Percentiles rank a stretch among this genome's conserved stretches.
Conservation (phyloP, 2,888 invertebrate species). For the Dascillus cervinus region DNA sequence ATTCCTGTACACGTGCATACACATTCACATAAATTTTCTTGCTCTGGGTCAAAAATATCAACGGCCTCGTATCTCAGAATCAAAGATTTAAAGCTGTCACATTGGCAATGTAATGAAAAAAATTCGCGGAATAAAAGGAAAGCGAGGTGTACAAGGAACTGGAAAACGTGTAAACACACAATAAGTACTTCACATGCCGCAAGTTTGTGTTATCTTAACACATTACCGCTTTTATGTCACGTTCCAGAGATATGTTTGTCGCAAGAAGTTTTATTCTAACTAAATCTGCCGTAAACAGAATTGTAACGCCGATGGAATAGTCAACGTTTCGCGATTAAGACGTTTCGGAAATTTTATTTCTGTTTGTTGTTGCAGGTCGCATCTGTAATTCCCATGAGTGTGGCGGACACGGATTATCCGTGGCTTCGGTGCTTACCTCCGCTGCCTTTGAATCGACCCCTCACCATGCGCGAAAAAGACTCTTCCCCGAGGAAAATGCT, state of each 20-base stretch:
- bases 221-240: conserved; percentile 34
- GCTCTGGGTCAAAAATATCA: no score
- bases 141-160: no score
- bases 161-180: no score
- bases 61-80: no score
- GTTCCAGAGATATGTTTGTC: conserved; percentile 30
- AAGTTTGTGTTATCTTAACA: no score
- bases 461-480: conserved; percentile 85
- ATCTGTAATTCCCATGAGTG: conserved; percentile 54
- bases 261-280: conserved; percentile 27
- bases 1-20: no score
- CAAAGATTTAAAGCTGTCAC: no score
- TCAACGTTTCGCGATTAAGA: conserved; percentile 1
- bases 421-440: conserved; percentile 45
- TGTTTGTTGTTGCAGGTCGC: conserved; percentile 24
- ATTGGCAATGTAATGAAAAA: no score
- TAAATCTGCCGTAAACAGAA: conserved; percentile 1
- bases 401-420: conserved; percentile 59
- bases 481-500: conserved; percentile 85
- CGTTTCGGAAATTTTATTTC: conserved; percentile 8
- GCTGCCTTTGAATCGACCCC: conserved; percentile 44
- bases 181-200: no score
- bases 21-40: no score
- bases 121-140: no score
- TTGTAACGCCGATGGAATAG: conserved; percentile 2